Percentiles rank a stretch among this genome's conserved stretches.
Evolutionary conservation across 2,113 vertebrate genomes (phyloP).

Genomic region (Tragelaphus strepsiceros): DNA sequence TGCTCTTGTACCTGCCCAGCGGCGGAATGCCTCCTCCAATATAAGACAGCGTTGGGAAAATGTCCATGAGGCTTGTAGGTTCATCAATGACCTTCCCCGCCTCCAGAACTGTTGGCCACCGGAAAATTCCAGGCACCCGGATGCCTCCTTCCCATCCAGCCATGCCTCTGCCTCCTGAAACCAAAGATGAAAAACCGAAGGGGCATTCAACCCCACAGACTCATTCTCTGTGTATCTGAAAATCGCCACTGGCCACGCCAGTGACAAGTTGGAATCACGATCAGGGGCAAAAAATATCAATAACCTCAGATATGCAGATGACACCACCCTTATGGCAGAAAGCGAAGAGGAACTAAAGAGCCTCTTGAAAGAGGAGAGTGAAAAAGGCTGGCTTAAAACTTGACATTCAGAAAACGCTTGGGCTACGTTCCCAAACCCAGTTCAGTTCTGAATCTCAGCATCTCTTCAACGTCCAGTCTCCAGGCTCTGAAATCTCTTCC

Average conservation of each 20-base stretch:
- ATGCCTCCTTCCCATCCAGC: constrained; percentile 92
- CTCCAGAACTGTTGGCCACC: constrained; percentile 84
- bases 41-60: constrained; percentile 85
- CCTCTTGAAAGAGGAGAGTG: neutral
- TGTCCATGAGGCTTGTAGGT: constrained; percentile 90
- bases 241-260: accelerated
- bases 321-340: neutral
- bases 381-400: neutral
- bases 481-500: neutral
- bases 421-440: neutral
- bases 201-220: accelerated
- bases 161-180: constrained; percentile 87
- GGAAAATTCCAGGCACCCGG: constrained; percentile 88
- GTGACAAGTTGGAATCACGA: neutral
- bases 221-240: accelerated
- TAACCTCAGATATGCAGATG: neutral
- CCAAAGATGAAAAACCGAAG: neutral
- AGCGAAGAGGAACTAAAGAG: neutral
- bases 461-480: neutral
- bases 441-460: neutral
- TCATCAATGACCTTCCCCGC: constrained; percentile 81
- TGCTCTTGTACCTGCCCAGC: neutral
- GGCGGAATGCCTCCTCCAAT: constrained; percentile 78
- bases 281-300: accelerated
- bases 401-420: neutral